phyloP scores from a whole-genome alignment of 64 coral and sea anemone genomes.

The Stylophora pistillata region DNA sequence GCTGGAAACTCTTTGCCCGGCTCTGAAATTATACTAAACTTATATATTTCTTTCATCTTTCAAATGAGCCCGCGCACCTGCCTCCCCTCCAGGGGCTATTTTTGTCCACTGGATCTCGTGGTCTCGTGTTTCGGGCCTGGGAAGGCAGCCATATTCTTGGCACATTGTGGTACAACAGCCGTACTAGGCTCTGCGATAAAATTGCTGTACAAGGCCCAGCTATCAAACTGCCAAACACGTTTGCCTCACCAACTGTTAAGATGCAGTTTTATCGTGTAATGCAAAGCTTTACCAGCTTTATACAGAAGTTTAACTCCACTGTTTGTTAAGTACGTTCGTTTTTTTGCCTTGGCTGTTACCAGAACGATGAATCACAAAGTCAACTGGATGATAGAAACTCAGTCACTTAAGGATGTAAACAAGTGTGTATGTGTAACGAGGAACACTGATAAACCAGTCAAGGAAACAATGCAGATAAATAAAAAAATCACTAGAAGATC shows the following conservation, averaged over 20 bases:
- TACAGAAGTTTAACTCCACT: slow-evolving; percentile 38
- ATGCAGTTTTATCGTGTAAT: slow-evolving; percentile 47
- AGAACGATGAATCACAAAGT: slow-evolving; percentile 50
- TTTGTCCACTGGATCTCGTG: slow-evolving; percentile 1
- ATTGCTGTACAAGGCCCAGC: slow-evolving; percentile 48
- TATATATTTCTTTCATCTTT: too few species aligned
- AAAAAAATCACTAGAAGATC: too few species aligned
- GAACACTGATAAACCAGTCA: slow-evolving; percentile 36
- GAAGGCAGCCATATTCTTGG: too few species aligned
- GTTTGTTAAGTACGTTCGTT: slow-evolving; percentile 42
- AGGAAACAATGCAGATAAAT: slow-evolving; percentile 46
- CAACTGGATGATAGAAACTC: slow-evolving; percentile 37
- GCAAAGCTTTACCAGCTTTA: slow-evolving; percentile 41
- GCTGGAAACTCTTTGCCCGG: too few species aligned
- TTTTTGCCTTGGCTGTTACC: slow-evolving; percentile 36
- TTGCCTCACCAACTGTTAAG: slow-evolving; percentile 44
- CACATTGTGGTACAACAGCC: slow-evolving; percentile 17
- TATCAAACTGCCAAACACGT: slow-evolving; percentile 43
- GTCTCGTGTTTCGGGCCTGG: too few species aligned
- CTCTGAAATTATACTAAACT: too few species aligned
- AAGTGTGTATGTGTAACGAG: slow-evolving; percentile 15
- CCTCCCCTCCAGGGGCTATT: slow-evolving; percentile 47
- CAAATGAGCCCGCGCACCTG: slow-evolving; percentile 45
- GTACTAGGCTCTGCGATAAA: slow-evolving; percentile 46
- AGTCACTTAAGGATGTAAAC: too few species aligned